phyloP scores from a whole-genome alignment of 1,140 invertebrate species.

The Solenopsis fugax region DNA sequence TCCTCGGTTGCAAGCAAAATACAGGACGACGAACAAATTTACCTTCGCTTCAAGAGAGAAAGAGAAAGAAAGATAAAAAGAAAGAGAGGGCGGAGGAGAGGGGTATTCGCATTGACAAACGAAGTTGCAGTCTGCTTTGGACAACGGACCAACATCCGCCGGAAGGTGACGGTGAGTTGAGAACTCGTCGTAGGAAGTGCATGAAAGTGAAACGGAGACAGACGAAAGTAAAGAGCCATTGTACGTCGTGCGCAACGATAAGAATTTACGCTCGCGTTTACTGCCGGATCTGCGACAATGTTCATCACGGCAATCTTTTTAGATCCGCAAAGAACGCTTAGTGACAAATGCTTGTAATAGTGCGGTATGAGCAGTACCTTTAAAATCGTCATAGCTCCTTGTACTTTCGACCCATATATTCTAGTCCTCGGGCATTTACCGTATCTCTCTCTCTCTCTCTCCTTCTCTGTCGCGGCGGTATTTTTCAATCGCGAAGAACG shows the following conservation, averaged over 20 bases:
- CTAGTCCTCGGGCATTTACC: not conserved
- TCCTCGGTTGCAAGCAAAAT: constrained; percentile 46
- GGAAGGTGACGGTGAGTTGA: not conserved
- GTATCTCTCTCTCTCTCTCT: not conserved
- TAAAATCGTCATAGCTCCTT: not conserved
- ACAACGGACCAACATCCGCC: not conserved
- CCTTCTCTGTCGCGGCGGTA: not conserved
- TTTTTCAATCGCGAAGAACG: constrained; percentile 36
- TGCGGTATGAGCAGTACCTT: constrained; percentile 7
- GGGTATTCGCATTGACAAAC: constrained; percentile 20
- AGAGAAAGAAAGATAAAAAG: not conserved
- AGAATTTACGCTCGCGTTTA: constrained; percentile 39
- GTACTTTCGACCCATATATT: constrained; percentile 10
- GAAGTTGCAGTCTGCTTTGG: constrained; percentile 20
- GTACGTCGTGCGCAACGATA: constrained; percentile 2
- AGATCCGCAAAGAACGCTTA: constrained; percentile 3
- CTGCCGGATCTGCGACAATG: not conserved
- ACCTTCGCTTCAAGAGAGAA: not conserved
- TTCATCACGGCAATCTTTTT: not conserved
- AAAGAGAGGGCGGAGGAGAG: not conserved
- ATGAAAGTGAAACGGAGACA: constrained; percentile 34
- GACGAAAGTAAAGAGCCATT: constrained; percentile 20
- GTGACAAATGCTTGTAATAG: constrained; percentile 2
- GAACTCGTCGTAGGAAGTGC: constrained; percentile 17
- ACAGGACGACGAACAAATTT: constrained; percentile 46